These are phyloP conservation scores for Siphlonurus alternatus DNA, from an alignment of 2,888 invertebrate species.

Conservation along the genomic window DNA sequence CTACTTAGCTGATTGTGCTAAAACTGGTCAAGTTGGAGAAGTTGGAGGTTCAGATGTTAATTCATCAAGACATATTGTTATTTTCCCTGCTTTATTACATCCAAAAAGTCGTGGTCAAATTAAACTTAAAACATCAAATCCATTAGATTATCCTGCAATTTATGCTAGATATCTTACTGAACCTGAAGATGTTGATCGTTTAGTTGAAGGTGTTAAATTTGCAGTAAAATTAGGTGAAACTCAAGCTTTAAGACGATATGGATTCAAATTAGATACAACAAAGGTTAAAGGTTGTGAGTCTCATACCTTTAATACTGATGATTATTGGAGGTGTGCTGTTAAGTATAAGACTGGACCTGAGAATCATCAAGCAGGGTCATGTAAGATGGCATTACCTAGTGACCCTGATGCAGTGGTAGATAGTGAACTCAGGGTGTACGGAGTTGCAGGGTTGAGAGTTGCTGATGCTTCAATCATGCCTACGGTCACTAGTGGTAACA, in stretches of 20 bases:
- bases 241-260: conserved; percentile 43
- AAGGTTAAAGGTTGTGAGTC: conserved; percentile 58
- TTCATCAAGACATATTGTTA: conserved; percentile 41
- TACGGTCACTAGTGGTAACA: conserved; percentile 35
- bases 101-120: conserved; percentile 67
- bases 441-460: conserved; percentile 31
- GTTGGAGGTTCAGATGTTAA: conserved; percentile 18
- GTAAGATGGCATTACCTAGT: conserved; percentile 39
- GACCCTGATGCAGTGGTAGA: conserved; percentile 42
- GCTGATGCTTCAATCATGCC: conserved; percentile 41
- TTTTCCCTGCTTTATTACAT: conserved; percentile 67
- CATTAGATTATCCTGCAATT: conserved; percentile 65
- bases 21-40: conserved; percentile 74
- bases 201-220: conserved; percentile 72
- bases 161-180: conserved; percentile 66
- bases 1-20: conserved; percentile 69
- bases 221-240: conserved; percentile 54
- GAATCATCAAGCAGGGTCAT: conserved; percentile 46
- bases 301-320: conserved; percentile 47
- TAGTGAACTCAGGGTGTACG: conserved; percentile 30
- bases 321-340: conserved; percentile 42
- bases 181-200: conserved; percentile 57
- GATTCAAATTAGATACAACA: conserved; percentile 55
- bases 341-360: conserved; percentile 41
- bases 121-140: conserved; percentile 45